Percentiles rank a stretch among this genome's conserved stretches.
These are phyloP conservation scores for Isurus oxyrinchus DNA, from an alignment of 2,113 vertebrate genomes.

Conservation along the genomic window DNA sequence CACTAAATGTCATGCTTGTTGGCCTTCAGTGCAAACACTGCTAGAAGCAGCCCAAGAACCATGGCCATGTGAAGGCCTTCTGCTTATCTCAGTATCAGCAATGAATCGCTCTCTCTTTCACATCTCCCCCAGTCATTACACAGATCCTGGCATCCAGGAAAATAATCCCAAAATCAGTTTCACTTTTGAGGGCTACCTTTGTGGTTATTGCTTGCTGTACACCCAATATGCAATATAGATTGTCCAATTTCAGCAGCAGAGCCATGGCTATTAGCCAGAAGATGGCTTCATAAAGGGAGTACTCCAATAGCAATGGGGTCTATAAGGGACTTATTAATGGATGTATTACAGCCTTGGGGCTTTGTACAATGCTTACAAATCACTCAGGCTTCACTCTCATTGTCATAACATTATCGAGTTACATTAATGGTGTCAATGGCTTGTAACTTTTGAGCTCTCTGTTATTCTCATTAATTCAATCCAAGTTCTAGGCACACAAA, in stretches of 20 bases:
- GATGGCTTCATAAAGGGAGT: not conserved
- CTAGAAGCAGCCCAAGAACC: not conserved
- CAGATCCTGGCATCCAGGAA: not conserved
- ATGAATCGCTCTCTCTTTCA: not conserved
- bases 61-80: not conserved
- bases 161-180: not conserved
- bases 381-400: constrained; percentile 28
- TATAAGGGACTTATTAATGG: not conserved
- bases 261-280: not conserved
- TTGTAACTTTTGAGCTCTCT: not conserved
- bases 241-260: not conserved
- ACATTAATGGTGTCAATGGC: not conserved
- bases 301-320: not conserved
- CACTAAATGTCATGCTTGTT: not conserved
- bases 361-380: not conserved
- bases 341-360: not conserved
- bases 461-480: constrained; percentile 25
- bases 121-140: not conserved
- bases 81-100: not conserved
- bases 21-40: not conserved
- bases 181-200: not conserved
- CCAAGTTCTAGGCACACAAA: not conserved
- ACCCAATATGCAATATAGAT: not conserved
- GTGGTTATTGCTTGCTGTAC: not conserved
- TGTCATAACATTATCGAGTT: constrained; percentile 26